A percentile compares a stretch with the other conserved stretches of the same genome.
Conservation (phyloP, 2,113 vertebrate genomes). For the Indri indri region DNA sequence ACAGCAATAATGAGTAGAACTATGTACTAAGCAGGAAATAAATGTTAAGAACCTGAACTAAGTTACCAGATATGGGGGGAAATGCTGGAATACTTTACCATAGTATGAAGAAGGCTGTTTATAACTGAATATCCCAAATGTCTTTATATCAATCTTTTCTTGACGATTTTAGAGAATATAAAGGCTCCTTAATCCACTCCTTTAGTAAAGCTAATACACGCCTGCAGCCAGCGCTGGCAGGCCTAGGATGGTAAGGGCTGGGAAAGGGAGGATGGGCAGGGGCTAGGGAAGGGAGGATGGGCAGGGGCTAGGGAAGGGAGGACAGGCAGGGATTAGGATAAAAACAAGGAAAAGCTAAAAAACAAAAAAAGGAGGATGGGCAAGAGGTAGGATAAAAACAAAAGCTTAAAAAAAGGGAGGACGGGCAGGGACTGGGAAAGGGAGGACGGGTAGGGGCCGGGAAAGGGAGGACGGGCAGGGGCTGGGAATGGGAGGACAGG, state of each 20-base stretch:
- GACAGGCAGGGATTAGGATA: no score
- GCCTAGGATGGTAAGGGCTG: neutral
- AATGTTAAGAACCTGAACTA: neutral
- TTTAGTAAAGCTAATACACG: neutral
- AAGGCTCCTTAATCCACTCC: neutral
- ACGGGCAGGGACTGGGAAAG: no score
- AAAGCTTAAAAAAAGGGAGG: no score
- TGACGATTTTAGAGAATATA: neutral
- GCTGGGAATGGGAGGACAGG: no score
- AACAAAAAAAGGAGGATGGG: no score
- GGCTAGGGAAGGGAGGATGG: no score
- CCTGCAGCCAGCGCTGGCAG: neutral
- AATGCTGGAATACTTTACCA: conserved; percentile 29
- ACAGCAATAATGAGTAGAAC: neutral
- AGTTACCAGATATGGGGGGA: neutral
- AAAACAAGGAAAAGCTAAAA: no score
- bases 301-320: no score
- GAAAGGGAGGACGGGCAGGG: no score
- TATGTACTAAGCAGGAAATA: neutral
- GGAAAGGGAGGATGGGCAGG: neutral
- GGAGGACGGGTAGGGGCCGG: no score
- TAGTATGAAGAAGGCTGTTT: neutral
- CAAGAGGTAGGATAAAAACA: no score
- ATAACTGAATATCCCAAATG: neutral
- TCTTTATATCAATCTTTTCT: conserved; percentile 19